phyloP scores from a whole-genome alignment of 2,797 vertebrate species.

The Gymnoscopelus microlampas region DNA sequence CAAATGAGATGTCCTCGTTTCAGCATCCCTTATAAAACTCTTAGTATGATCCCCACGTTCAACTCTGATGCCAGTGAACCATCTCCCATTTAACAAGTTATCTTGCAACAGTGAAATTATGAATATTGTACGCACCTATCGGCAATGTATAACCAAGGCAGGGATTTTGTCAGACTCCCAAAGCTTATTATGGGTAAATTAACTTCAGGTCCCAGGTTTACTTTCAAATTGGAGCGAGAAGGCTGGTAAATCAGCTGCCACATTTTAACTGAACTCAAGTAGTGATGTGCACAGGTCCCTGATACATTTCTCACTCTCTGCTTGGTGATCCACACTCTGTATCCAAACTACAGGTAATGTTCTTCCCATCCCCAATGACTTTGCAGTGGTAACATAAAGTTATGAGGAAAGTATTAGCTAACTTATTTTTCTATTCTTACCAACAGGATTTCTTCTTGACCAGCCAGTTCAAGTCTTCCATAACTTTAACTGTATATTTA shows the following conservation, averaged over 20 bases:
- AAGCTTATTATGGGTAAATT: constrained; percentile 2
- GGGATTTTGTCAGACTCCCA: neutral
- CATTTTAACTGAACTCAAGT: constrained; percentile 16
- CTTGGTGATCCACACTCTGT: neutral
- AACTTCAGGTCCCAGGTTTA: too few relatives aligned
- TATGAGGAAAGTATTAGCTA: too few relatives aligned
- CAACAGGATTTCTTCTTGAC: neutral
- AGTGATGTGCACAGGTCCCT: too few relatives aligned
- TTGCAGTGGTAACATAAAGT: constrained; percentile 54
- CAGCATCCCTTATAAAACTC: too few relatives aligned
- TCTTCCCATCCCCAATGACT: constrained; percentile 15
- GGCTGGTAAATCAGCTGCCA: constrained; percentile 29
- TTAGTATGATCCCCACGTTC: too few relatives aligned
- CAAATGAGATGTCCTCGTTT: too few relatives aligned
- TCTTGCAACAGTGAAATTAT: neutral
- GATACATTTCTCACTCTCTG: neutral
- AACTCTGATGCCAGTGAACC: too few relatives aligned
- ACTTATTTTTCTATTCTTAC: neutral
- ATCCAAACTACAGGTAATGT: constrained; percentile 15
- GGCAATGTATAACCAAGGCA: neutral
- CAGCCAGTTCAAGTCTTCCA: neutral
- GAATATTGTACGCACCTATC: neutral
- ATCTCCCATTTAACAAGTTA: too few relatives aligned
- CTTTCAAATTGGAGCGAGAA: too few relatives aligned
- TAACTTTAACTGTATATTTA: too few relatives aligned